A percentile compares a stretch with the other conserved stretches of the same genome.
Evolutionary conservation across 2,888 invertebrate genomes (phyloP).

Genomic region (Drosophila parthenogenetica): DNA sequence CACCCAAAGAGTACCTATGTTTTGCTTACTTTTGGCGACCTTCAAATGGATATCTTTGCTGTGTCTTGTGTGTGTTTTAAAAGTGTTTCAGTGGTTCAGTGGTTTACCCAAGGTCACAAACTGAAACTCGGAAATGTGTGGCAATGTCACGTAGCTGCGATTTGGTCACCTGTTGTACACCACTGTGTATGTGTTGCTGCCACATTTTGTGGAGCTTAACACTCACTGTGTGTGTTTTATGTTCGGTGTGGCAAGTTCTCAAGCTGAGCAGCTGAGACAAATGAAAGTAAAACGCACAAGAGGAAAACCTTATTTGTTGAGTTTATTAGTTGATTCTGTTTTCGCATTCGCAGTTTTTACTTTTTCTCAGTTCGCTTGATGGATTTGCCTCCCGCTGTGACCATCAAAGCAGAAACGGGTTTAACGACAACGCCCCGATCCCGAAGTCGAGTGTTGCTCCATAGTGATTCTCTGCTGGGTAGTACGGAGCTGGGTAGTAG

Average conservation of each 20-base stretch:
- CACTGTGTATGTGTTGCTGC: constrained; percentile 5
- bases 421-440: constrained; percentile 60
- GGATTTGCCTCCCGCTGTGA: constrained; percentile 40
- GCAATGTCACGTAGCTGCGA: constrained; percentile 59
- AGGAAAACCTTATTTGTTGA: constrained; percentile 22
- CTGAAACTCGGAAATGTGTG: constrained; percentile 17
- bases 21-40: constrained; percentile 1
- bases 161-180: constrained; percentile 49
- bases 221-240: neutral
- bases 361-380: constrained; percentile 23
- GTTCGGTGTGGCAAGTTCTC: neutral
- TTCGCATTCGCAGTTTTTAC: constrained; percentile 9
- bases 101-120: constrained; percentile 32
- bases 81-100: constrained; percentile 6
- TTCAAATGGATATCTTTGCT: neutral
- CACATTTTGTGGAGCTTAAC: constrained; percentile 26
- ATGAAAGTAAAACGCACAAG: constrained; percentile 31
- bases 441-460: constrained; percentile 61
- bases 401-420: constrained; percentile 60
- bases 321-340: constrained; percentile 37
- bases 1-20: neutral
- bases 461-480: constrained; percentile 50
- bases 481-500: constrained; percentile 15
- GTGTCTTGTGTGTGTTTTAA: neutral
- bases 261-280: constrained; percentile 3